A percentile compares a stretch with the other conserved stretches of the same genome.
These are phyloP conservation scores for Todiramphus saurophagus DNA, from an alignment of 2,113 vertebrate species.

Conservation along the genomic window DNA sequence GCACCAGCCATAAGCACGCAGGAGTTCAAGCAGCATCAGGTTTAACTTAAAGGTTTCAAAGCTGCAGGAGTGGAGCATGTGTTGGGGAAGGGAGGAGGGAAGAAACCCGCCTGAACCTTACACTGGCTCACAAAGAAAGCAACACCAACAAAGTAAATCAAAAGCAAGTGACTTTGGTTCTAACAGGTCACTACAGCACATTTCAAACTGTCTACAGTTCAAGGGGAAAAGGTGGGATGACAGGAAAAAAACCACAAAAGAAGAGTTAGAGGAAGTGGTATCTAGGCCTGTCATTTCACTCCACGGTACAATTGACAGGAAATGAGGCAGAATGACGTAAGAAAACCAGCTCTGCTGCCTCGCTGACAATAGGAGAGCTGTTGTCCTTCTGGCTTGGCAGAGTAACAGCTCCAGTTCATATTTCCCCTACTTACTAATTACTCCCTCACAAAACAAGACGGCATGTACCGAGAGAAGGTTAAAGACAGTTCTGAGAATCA, in stretches of 20 bases:
- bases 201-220: not conserved
- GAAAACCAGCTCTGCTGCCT: slow-evolving; percentile 25
- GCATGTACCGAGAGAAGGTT: not conserved
- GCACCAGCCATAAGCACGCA: not conserved
- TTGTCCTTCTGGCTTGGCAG: not conserved
- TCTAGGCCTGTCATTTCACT: not conserved
- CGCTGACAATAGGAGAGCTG: not conserved
- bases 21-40: not conserved
- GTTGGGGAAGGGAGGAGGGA: not conserved
- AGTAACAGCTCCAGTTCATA: not conserved
- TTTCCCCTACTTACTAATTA: not conserved
- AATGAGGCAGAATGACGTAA: not conserved
- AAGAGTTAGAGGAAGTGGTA: not conserved
- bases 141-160: not conserved
- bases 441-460: not conserved
- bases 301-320: not conserved
- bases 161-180: not conserved
- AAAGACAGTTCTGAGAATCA: not conserved
- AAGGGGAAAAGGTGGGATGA: not conserved
- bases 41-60: not conserved
- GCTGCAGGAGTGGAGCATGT: not conserved
- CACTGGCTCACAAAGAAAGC: not conserved
- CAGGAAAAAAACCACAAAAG: not conserved
- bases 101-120: not conserved
- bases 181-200: not conserved